Evolutionary conservation across 2,797 vertebrate genomes (phyloP), one percentile per base, ranked within the genome.

Genomic region (Rhinatrema bivittatum): DNA sequence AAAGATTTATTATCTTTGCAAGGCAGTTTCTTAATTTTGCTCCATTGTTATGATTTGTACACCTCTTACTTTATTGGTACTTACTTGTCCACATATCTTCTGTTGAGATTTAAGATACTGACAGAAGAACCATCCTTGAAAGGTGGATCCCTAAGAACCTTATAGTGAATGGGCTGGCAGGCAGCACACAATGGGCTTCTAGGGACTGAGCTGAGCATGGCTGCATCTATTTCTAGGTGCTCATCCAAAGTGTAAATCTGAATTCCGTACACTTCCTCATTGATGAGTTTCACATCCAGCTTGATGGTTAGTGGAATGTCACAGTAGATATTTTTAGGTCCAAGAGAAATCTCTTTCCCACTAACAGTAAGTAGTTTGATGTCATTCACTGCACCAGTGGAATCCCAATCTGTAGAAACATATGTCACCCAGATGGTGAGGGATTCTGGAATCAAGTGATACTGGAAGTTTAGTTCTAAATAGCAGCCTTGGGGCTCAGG

Each of bases 191-290:
- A 72, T 0, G 40, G 47, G 46, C 81, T 90, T 56, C 90, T 72
- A 0, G 86, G 76, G 16, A 82, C 59, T 6, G 96, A 99, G n/a
- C 86, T 85, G 62, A 98, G 64, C 70, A 97, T 86, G 39, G 89
- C 92, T 3, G 93, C 93, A 2, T 99, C 96, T 0, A 99, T 98
- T 57, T 99, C 96, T 42, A 99, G 74, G 60, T 93, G 86, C 42
- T 98, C 92, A 20, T 98, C 95, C 74, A 96, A 85, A 1, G 95
- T 99, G 74, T 93, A 97, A 69, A 99, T 91, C 72, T 97, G 92
- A 17, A 99, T 88, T 7, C 89, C 93, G 0, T 86, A 90, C 3
- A 99, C 86, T 29, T 90, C 86, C 34, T 94, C 90, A 0, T 72
- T 65, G 29, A 90, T 74, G 7, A 83, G 78, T 46, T 65, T 64